Evolutionary conservation across 2,888 invertebrate species (phyloP), one percentile per base, ranked within the genome.

Genomic region (Fragum whitleyi): DNA sequence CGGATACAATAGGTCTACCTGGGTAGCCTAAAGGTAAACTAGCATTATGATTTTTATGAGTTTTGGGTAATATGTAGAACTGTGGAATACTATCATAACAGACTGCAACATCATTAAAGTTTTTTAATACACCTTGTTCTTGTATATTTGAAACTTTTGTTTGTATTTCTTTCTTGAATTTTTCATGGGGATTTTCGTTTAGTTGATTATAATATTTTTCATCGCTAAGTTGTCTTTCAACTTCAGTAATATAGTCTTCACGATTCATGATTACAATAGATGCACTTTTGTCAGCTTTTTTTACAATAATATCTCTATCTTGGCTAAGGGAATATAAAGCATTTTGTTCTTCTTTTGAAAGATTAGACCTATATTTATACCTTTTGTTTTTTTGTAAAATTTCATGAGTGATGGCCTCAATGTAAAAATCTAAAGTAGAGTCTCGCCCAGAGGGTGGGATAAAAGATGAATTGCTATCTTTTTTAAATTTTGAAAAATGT

Each of bases 361-460:
- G 29, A 29, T 77, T 77, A 26, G 70, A 47, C 7, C 19, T 47
- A 21, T 61, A 36, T 53, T 55, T 77, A 21, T 53, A 36, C 23
- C 26, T 61, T 29, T 36, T 53, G 19, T n/a, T 32, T n/a, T 51
- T 29, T 53, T 71, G 51, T 26, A 77, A 26, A 61, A 77, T 62
- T 62, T 77, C 62, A 9, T 77, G 62, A 16, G 69, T 69, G 29
- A 71, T 71, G 36, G 71, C 76, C 16, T 70, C 71, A 23, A 77
- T 62, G 32, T 77, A 77, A 53, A 77, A 77, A 19, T 77, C 71
- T 36, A 77, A 53, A 39, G 29, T 51, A 36, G 62, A n/a, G 36
- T 77, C 70, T 47, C 76, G 55, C 9, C 70, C 70, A 36, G 51
- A 14, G 23, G 76, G 70, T 55, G 71, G 70, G 36, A 71, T 61